Evolutionary conservation across 2,113 vertebrate genomes (phyloP).

Genomic region (Pelecanus crispus): DNA sequence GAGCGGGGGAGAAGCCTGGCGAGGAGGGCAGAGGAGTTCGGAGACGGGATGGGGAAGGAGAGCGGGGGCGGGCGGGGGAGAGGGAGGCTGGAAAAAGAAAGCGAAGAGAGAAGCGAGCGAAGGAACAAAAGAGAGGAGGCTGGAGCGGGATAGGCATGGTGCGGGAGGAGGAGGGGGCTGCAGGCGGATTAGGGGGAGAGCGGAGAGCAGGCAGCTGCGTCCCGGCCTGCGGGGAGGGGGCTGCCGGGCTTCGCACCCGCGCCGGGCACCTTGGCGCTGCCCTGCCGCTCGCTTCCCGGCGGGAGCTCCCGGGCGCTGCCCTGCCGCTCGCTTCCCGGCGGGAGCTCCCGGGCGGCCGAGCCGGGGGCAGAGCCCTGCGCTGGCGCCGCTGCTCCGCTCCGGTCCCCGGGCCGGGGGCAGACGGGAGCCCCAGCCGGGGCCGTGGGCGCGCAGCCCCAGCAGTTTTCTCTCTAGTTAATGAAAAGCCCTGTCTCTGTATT

Average conservation of each 20-base stretch:
- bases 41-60: neutral
- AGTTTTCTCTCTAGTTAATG: neutral
- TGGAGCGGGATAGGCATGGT: neutral
- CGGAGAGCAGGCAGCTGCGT: neutral
- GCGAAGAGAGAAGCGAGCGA: neutral
- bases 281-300: neutral
- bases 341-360: neutral
- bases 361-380: neutral
- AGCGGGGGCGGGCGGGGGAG: neutral
- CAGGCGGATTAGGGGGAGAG: neutral
- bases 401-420: neutral
- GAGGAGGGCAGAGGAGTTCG: neutral
- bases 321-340: no score
- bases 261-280: fast-evolving
- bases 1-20: neutral
- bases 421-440: neutral
- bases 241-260: neutral
- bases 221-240: neutral
- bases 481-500: neutral
- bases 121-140: conserved; percentile 5
- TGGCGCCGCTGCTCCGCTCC: neutral
- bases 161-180: neutral
- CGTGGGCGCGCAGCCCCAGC: neutral
- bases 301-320: neutral
- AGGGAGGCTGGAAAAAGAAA: neutral